phyloP scores from a whole-genome alignment of 2,113 vertebrate genomes.

The Poecilia latipinna region DNA sequence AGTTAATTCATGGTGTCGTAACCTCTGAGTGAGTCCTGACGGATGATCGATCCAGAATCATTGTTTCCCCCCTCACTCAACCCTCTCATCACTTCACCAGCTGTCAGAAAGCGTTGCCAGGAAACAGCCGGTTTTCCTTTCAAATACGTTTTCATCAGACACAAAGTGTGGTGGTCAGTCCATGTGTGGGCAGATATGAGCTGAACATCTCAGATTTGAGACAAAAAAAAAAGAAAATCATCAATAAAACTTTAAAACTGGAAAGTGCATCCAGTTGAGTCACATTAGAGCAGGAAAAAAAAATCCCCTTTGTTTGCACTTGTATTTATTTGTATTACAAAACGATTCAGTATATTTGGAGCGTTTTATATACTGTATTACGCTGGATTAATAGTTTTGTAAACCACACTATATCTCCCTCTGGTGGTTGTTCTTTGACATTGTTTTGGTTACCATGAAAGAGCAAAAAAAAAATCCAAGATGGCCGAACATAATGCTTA shows the following conservation, averaged over 20 bases:
- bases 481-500: too few species aligned
- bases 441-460: too few species aligned
- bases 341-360: too few species aligned
- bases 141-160: conserved; percentile 28
- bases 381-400: too few species aligned
- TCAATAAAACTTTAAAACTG: not conserved
- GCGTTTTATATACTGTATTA: too few species aligned
- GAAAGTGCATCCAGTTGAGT: not conserved
- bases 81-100: not conserved
- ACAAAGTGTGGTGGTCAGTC: conserved; percentile 22
- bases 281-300: too few species aligned
- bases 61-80: conserved; percentile 25
- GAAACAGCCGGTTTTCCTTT: conserved; percentile 44
- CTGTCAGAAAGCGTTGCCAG: conserved; percentile 56
- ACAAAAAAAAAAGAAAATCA: conserved; percentile 1
- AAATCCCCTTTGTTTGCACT: too few species aligned
- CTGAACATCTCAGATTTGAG: conserved; percentile 16
- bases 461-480: too few species aligned
- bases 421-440: too few species aligned
- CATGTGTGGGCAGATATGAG: conserved; percentile 26
- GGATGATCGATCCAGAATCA: conserved; percentile 36
- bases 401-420: too few species aligned
- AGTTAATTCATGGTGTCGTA: conserved; percentile 26
- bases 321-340: too few species aligned
- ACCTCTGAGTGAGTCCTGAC: conserved; percentile 6